These are phyloP conservation scores for Poliocrania exsul DNA, from an alignment of 2,797 vertebrate species.

Conservation along the genomic window DNA sequence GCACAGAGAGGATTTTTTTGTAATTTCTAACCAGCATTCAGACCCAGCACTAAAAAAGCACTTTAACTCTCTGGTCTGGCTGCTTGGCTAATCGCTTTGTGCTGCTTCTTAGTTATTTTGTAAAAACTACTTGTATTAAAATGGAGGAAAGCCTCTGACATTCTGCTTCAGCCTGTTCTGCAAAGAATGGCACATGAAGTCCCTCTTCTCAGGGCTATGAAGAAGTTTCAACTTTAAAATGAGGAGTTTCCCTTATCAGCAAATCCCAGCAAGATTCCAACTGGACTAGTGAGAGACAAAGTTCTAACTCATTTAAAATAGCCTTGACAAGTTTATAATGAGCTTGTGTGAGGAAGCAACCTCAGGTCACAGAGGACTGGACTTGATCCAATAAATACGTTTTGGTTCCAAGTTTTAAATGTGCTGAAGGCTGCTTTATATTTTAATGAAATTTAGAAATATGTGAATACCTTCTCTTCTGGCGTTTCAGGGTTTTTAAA, in stretches of 20 bases:
- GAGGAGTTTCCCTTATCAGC: background rate
- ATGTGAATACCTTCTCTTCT: background rate
- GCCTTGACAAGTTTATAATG: conserved; percentile 26
- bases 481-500: background rate
- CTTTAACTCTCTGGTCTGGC: background rate
- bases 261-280: background rate
- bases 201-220: background rate
- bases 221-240: background rate
- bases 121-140: background rate
- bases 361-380: background rate
- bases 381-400: background rate
- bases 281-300: background rate
- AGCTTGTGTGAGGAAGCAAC: background rate
- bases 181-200: background rate
- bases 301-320: conserved; percentile 15
- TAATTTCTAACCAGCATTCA: background rate
- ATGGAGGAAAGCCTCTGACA: background rate
- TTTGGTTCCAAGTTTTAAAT: background rate
- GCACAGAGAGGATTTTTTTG: background rate
- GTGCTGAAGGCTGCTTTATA: background rate
- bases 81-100: background rate
- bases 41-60: background rate
- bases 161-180: background rate
- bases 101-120: background rate
- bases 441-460: background rate